Evolutionary conservation across 1,140 invertebrate species (phyloP), one percentile per base, ranked within the genome.

Genomic region (Drosophila tristis): DNA sequence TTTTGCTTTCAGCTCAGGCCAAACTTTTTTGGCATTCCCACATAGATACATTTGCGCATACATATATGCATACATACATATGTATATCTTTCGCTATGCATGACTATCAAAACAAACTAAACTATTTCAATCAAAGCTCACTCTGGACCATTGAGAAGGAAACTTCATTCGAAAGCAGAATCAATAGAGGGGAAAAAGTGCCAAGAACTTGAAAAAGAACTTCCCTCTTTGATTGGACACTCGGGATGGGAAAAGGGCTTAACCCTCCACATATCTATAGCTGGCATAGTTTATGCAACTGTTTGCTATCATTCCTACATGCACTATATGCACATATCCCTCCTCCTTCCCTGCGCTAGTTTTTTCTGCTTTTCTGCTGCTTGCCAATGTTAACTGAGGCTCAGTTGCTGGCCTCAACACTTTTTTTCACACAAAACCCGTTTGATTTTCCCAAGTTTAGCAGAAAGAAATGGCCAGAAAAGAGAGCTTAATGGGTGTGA

Each of bases 41-140:
- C 47, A 65, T 48, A 64, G 23, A 25, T 25, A 25, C 23, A 25
- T 25, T 2, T 23, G 23, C 23, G 4, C 23, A 25, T 25, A 25
- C 23, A 25, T 25, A 25, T 25, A 23, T 23, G 4, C 2, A 23
- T 23, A 2, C 23, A 23, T 23, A 23, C 23, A 23, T n/a, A n/a
- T n/a, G n/a, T 23, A 65, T 65, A 48, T 64, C 23, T 15, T 47
- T 42, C 8, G 31, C 44, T 64, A 65, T 65, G 63, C 60, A 65
- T 65, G 63, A 65, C 68, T 80, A 54, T 63, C 49, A 75, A 61
- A 79, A 75, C 66, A 64, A 65, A 49, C 60, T 50, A 45, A 79
- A 79, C 68, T 80, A 80, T 58, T 80, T 63, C 77, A 68, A 67
- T 58, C 62, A 70, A 53, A 75, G 77, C 70, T 51, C 47, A 68